phyloP scores from a whole-genome alignment of 1,140 invertebrate genomes.

The Drosophila oshimai region DNA sequence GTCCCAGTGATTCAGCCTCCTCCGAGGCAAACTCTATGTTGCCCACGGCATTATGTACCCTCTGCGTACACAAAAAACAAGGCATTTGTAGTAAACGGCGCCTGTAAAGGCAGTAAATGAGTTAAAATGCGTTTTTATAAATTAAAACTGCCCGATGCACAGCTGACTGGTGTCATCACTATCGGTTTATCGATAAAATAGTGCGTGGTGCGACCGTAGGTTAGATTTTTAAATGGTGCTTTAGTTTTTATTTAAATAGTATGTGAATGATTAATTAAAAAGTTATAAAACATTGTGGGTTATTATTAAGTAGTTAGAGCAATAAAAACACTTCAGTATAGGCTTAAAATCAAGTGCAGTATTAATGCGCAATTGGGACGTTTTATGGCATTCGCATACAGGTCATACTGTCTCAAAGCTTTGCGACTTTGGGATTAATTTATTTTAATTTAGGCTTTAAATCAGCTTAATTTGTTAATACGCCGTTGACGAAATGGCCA shows the following conservation, averaged over 20 bases:
- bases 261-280: not conserved
- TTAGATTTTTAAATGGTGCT: not conserved
- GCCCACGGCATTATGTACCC: conserved; percentile 13
- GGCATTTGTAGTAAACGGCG: not conserved
- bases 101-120: not conserved
- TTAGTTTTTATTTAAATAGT: not conserved
- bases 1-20: conserved; percentile 37
- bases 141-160: not conserved
- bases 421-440: conserved; percentile 45
- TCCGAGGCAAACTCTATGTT: conserved; percentile 47
- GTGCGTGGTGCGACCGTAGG: not conserved
- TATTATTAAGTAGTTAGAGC: too few relatives aligned
- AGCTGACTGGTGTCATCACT: conserved; percentile 4
- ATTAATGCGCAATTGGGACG: not conserved
- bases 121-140: conserved; percentile 8
- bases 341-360: not conserved
- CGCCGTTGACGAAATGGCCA: conserved; percentile 23
- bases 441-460: conserved; percentile 53
- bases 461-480: conserved; percentile 56
- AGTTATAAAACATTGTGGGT: not conserved
- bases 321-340: too few relatives aligned
- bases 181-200: conserved; percentile 4
- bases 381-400: not conserved
- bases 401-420: conserved; percentile 2
- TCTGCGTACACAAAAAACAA: conserved; percentile 51